Conservation (phyloP, 2,888 invertebrate genomes). For the Pecten maximus region DNA sequence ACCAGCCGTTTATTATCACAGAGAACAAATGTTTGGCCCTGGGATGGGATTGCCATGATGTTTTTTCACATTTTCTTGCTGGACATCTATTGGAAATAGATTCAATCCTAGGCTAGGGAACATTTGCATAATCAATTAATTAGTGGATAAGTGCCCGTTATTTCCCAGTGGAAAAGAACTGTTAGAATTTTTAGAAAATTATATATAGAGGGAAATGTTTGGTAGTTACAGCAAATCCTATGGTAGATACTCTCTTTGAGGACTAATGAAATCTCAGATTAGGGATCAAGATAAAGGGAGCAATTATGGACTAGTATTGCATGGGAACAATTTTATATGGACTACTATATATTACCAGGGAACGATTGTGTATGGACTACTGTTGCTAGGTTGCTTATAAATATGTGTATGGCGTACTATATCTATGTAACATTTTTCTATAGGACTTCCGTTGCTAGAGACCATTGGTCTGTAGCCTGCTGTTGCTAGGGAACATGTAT, state of each 20-base stretch:
- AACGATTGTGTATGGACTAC: neutral
- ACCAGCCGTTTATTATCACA: neutral
- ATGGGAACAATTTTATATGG: no score
- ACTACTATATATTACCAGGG: no score
- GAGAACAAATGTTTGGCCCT: neutral
- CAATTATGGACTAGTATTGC: no score
- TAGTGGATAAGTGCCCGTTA: constrained; percentile 13
- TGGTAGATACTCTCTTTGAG: neutral
- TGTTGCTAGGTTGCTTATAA: neutral
- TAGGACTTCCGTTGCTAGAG: no score
- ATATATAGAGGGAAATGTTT: neutral
- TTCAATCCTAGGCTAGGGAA: neutral
- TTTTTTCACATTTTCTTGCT: neutral
- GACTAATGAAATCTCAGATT: neutral
- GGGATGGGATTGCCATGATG: neutral
- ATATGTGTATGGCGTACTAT: no score
- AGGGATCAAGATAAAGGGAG: no score
- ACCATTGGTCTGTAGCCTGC: no score
- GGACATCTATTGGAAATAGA: constrained; percentile 30
- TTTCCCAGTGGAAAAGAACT: neutral
- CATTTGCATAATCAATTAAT: constrained; percentile 35
- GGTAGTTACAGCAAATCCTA: neutral
- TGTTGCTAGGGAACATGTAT: no score
- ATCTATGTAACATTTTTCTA: no score
- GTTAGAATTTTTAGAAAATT: neutral